A percentile compares a stretch with the other conserved stretches of the same genome.
Evolutionary conservation across 2,797 vertebrate species (phyloP).

Genomic region (Lithobates sylvaticus): DNA sequence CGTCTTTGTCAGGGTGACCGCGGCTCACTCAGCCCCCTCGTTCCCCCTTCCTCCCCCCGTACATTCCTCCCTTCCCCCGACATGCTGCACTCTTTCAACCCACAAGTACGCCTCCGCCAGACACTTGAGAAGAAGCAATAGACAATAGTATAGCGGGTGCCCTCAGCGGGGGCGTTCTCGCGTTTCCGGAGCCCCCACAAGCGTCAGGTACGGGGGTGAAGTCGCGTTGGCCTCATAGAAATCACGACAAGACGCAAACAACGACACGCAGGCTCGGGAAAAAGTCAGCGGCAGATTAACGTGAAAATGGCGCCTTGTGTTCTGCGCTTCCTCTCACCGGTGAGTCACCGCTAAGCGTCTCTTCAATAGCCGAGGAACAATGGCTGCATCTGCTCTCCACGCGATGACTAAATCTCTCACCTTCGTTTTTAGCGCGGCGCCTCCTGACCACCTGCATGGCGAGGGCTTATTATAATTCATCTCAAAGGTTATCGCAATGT

Average conservation of each 20-base stretch:
- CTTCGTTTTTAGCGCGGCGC: neutral
- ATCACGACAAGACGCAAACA: neutral
- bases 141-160: neutral
- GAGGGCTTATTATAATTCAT: neutral
- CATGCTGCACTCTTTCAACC: neutral
- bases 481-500: neutral
- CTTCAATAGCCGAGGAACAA: slow-evolving; percentile 1
- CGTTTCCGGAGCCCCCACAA: neutral
- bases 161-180: neutral
- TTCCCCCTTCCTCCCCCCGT: too few species aligned
- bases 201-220: neutral
- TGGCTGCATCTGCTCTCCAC: neutral
- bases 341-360: slow-evolving; percentile 9
- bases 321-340: too few species aligned
- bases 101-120: neutral
- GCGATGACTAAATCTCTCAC: slow-evolving; percentile 5
- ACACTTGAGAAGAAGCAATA: neutral
- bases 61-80: too few species aligned
- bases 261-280: neutral
- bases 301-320: neutral
- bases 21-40: too few species aligned
- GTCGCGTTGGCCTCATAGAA: slow-evolving; percentile 7
- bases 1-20: too few species aligned
- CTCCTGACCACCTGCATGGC: neutral
- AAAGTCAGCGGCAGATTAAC: neutral